Percentiles rank a stretch among this genome's conserved stretches.
phyloP scores from a whole-genome alignment of 1,140 invertebrate genomes.

The Musca domestica region DNA sequence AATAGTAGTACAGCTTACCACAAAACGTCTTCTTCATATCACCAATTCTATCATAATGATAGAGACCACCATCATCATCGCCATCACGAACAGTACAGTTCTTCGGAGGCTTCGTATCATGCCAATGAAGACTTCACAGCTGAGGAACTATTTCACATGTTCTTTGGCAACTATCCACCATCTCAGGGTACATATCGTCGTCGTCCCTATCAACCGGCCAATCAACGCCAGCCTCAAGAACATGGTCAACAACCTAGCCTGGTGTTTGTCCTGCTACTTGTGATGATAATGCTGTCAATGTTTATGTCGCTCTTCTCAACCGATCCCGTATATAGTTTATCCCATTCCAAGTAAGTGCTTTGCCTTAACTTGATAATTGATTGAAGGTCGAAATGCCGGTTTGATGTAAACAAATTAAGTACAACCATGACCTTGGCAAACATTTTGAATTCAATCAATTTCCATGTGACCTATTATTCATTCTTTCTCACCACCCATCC shows the following conservation, averaged over 20 bases:
- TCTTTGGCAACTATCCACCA: constrained; percentile 72
- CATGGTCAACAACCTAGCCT: constrained; percentile 39
- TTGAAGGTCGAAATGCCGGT: too few species aligned
- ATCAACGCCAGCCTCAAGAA: constrained; percentile 44
- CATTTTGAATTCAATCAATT: neutral
- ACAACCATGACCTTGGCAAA: neutral
- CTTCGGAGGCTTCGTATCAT: constrained; percentile 60
- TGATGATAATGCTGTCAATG: constrained; percentile 88
- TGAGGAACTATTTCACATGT: constrained; percentile 98
- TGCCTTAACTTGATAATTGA: neutral
- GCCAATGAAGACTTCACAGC: constrained; percentile 84
- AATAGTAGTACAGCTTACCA: neutral
- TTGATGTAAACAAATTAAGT: neutral
- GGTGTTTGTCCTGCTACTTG: constrained; percentile 64
- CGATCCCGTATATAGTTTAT: constrained; percentile 87
- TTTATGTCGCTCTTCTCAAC: constrained; percentile 89
- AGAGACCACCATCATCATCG: constrained; percentile 2
- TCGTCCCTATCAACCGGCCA: constrained; percentile 41
- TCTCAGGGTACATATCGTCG: constrained; percentile 19
- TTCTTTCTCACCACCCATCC: neutral
- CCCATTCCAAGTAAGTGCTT: constrained; percentile 71
- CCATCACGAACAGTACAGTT: neutral
- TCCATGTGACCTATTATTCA: neutral
- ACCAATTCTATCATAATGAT: constrained; percentile 20
- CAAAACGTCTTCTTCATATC: neutral